Conservation (phyloP, 2,797 vertebrate genomes). For the Enteromius treurensis region DNA sequence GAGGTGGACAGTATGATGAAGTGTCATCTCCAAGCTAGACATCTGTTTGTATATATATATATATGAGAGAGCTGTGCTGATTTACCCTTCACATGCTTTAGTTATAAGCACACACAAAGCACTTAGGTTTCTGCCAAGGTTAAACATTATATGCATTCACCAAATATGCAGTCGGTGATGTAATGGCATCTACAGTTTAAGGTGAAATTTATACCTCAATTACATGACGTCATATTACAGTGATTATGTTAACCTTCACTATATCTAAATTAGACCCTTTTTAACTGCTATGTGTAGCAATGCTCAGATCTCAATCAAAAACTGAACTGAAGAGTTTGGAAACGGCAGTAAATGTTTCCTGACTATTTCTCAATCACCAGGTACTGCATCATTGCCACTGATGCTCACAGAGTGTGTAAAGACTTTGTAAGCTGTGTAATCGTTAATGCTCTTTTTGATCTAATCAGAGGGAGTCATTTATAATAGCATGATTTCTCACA, state of each 20-base stretch:
- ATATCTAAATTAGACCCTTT: constrained; percentile 4
- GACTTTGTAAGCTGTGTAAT: constrained; percentile 1
- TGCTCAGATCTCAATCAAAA: not conserved
- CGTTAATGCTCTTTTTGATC: constrained; percentile 25
- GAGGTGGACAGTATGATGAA: constrained; percentile 38
- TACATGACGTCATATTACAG: constrained; percentile 4
- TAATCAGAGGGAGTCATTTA: constrained; percentile 1
- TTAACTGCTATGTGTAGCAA: not conserved
- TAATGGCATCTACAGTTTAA: constrained; percentile 20
- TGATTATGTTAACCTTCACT: not conserved
- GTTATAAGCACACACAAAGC: constrained; percentile 27
- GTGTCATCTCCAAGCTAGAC: constrained; percentile 43
- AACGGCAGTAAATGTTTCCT: constrained; percentile 7
- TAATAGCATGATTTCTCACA: not conserved
- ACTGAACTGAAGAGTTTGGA: not conserved
- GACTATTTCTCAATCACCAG: not conserved
- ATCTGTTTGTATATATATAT: constrained; percentile 42
- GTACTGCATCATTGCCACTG: constrained; percentile 10
- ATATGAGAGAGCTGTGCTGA: constrained; percentile 23
- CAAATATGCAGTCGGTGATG: constrained; percentile 36
- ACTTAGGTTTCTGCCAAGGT: constrained; percentile 12
- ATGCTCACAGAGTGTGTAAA: constrained; percentile 14
- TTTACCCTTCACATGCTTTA: constrained; percentile 33
- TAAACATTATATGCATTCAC: constrained; percentile 10
- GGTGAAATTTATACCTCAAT: constrained; percentile 6